Percentiles rank a stretch among this genome's conserved stretches.
Evolutionary conservation across 2,113 vertebrate genomes (phyloP).

Genomic region (Perca flavescens): DNA sequence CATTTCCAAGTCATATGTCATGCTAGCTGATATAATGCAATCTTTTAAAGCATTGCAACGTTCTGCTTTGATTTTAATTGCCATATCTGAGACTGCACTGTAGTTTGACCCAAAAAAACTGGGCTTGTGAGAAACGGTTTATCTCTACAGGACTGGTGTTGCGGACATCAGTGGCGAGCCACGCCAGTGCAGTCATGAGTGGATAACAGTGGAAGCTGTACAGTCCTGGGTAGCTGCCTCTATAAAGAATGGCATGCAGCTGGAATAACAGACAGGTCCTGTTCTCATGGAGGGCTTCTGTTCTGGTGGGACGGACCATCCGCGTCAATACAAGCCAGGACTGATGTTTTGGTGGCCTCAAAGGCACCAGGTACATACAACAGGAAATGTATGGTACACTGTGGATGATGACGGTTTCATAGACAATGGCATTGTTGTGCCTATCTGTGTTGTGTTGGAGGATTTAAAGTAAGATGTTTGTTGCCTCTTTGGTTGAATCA

Average conservation of each 20-base stretch:
- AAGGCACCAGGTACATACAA: conserved; percentile 41
- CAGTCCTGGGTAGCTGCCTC: conserved; percentile 69
- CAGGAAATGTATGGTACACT: neutral
- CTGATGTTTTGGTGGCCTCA: conserved; percentile 47
- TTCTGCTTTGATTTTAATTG: conserved; percentile 9
- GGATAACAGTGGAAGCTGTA: conserved; percentile 72
- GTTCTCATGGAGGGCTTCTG: conserved; percentile 71
- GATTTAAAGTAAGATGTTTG: neutral
- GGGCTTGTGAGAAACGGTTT: conserved; percentile 52
- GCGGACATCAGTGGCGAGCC: conserved; percentile 61
- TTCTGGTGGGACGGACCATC: conserved; percentile 54
- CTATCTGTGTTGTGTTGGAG: neutral
- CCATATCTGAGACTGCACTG: conserved; percentile 17
- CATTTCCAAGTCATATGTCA: conserved; percentile 37
- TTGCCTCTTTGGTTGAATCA: neutral
- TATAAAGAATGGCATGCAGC: conserved; percentile 79
- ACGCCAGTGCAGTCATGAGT: conserved; percentile 63
- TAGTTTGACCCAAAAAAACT: conserved; percentile 10
- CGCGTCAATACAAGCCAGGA: conserved; percentile 32
- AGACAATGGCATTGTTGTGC: neutral
- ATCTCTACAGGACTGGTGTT: conserved; percentile 49
- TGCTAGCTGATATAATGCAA: conserved; percentile 22
- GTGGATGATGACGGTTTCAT: conserved; percentile 2
- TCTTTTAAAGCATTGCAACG: conserved; percentile 4
- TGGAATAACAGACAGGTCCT: conserved; percentile 79